Percentiles rank a stretch among this genome's conserved stretches.
phyloP scores from a whole-genome alignment of 2,113 vertebrate genomes.

The Murina feae region DNA sequence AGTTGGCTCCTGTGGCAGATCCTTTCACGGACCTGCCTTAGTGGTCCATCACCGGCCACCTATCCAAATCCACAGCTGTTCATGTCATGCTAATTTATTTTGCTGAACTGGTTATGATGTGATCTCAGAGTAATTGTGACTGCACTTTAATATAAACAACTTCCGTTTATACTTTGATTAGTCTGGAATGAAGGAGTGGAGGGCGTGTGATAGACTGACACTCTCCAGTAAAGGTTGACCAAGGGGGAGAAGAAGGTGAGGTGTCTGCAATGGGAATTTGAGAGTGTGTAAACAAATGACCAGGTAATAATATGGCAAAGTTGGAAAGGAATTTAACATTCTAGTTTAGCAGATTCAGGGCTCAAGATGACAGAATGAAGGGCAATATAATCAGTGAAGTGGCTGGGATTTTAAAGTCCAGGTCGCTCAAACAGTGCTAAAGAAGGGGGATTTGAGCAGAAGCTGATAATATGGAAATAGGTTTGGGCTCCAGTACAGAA shows the following conservation, averaged over 20 bases:
- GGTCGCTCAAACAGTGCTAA: neutral
- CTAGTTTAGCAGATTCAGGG: neutral
- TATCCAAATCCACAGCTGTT: neutral
- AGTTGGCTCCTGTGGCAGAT: too few species aligned
- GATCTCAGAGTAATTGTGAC: neutral
- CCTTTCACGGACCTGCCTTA: rapidly evolving
- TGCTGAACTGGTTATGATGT: neutral
- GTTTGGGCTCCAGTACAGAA: neutral
- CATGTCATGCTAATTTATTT: neutral
- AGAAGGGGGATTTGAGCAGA: neutral
- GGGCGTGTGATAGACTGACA: neutral
- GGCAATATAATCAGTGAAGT: neutral
- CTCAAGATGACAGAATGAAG: neutral
- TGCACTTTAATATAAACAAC: neutral
- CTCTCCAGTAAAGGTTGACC: neutral
- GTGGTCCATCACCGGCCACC: neutral
- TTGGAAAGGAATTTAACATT: neutral
- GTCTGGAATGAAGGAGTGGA: neutral
- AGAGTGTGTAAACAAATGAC: neutral
- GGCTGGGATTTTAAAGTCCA: neutral
- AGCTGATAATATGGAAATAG: neutral
- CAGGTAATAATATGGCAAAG: neutral
- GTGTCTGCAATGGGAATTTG: neutral
- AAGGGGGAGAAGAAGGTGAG: neutral
- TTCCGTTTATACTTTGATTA: neutral